These are phyloP conservation scores for Semnornis frantzii DNA, from an alignment of 2,113 vertebrate species.

Conservation along the genomic window DNA sequence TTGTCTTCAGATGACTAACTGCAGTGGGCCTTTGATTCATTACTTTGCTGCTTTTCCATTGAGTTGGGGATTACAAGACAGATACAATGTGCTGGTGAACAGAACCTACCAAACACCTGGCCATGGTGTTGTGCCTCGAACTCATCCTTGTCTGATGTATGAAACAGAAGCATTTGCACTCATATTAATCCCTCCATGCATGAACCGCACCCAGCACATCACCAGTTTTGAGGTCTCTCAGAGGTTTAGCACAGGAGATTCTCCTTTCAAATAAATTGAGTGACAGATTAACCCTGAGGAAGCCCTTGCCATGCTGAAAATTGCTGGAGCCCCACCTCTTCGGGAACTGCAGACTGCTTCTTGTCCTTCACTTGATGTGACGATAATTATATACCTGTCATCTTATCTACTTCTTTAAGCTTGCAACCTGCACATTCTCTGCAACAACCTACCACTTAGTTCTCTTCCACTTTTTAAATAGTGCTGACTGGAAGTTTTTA, in stretches of 20 bases:
- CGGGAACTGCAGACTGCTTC: conserved; percentile 49
- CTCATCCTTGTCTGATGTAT: neutral
- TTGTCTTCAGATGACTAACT: neutral
- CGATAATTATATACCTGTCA: conserved; percentile 82
- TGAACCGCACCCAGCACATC: neutral
- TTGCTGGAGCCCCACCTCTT: conserved; percentile 45
- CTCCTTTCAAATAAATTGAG: conserved; percentile 52
- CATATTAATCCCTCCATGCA: neutral
- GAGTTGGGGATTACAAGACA: neutral
- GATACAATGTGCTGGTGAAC: neutral
- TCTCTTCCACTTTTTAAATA: conserved; percentile 77
- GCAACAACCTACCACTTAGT: conserved; percentile 79
- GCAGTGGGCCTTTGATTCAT: neutral
- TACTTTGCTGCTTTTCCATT: neutral
- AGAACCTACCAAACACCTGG: neutral
- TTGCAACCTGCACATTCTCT: conserved; percentile 53
- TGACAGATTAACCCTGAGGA: conserved; percentile 66
- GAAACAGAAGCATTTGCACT: neutral
- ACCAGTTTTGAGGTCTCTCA: conserved; percentile 27
- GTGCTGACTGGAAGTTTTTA: conserved; percentile 80
- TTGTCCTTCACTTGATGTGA: conserved; percentile 67
- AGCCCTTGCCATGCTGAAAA: conserved; percentile 22
- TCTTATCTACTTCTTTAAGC: conserved; percentile 70
- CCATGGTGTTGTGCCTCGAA: neutral
- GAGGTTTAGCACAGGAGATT: conserved; percentile 3